Conservation (phyloP, 1,140 invertebrate species). For the Scaptodrosophila lebanonensis region DNA sequence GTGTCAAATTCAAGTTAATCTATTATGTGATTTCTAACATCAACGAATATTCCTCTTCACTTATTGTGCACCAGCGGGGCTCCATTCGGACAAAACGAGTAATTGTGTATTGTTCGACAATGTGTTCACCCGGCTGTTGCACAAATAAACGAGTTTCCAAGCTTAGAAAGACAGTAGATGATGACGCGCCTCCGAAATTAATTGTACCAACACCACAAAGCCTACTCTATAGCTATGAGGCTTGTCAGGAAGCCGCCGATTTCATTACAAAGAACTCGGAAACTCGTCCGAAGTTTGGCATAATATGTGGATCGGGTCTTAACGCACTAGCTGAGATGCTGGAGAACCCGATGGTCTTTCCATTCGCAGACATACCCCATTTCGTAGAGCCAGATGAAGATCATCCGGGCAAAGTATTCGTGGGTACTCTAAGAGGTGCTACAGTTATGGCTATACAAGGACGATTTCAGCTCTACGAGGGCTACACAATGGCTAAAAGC, state of each 20-base stretch:
- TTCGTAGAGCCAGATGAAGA: constrained; percentile 91
- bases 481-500: constrained; percentile 86
- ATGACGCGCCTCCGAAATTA: neutral
- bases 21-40: too few species aligned
- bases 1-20: too few species aligned
- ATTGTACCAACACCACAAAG: constrained; percentile 33
- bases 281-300: constrained; percentile 87
- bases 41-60: too few species aligned
- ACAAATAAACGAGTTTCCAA: constrained; percentile 1
- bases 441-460: constrained; percentile 96
- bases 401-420: constrained; percentile 91
- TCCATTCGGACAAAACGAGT: too few species aligned
- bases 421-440: constrained; percentile 87
- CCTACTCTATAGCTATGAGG: constrained; percentile 81
- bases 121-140: constrained; percentile 44
- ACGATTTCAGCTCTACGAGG: constrained; percentile 96
- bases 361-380: constrained; percentile 91
- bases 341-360: constrained; percentile 83
- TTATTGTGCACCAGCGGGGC: too few species aligned
- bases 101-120: constrained; percentile 7
- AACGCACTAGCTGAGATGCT: constrained; percentile 87
- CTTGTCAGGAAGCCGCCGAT: constrained; percentile 84
- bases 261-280: constrained; percentile 84
- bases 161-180: constrained; percentile 3
- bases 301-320: constrained; percentile 95